Conservation (phyloP, 2,888 invertebrate genomes). For the Sinelater perroti region DNA sequence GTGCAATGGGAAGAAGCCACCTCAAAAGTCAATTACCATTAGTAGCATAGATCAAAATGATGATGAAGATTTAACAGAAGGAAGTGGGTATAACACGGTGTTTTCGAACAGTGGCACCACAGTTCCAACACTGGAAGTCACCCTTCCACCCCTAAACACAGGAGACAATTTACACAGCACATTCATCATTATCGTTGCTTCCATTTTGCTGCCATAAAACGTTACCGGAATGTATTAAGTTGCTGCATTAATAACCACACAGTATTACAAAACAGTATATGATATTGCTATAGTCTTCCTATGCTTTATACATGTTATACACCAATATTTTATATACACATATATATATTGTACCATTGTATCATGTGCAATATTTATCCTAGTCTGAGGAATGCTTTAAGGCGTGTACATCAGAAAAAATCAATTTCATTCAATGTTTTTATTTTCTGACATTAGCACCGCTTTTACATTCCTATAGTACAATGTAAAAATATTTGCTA, state of each 20-base stretch:
- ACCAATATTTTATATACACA: neutral
- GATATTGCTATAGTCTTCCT: conserved; percentile 23
- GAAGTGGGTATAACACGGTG: conserved; percentile 26
- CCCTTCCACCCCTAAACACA: conserved; percentile 18
- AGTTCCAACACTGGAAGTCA: conserved; percentile 11
- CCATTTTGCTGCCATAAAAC: conserved; percentile 24
- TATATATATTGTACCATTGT: conserved; percentile 8
- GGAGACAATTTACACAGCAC: conserved; percentile 28
- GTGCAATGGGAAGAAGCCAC: conserved; percentile 49
- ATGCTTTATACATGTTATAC: conserved; percentile 11
- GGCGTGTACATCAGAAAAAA: conserved; percentile 8
- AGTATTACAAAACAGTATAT: conserved; percentile 31
- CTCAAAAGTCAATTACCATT: conserved; percentile 21
- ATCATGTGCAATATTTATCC: conserved; percentile 30
- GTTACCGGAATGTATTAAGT: neutral
- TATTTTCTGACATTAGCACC: conserved; percentile 14
- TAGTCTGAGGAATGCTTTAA: conserved; percentile 25
- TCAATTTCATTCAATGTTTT: neutral
- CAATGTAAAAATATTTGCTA: conserved; percentile 16
- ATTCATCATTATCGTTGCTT: conserved; percentile 22
- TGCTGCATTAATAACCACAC: conserved; percentile 11
- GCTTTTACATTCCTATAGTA: conserved; percentile 14
- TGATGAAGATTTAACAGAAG: conserved; percentile 34
- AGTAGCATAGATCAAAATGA: conserved; percentile 16
- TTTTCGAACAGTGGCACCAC: conserved; percentile 11